Percentiles rank a stretch among this genome's conserved stretches.
Evolutionary conservation across 2,888 invertebrate species (phyloP).

Genomic region (Conistra vaccinii): DNA sequence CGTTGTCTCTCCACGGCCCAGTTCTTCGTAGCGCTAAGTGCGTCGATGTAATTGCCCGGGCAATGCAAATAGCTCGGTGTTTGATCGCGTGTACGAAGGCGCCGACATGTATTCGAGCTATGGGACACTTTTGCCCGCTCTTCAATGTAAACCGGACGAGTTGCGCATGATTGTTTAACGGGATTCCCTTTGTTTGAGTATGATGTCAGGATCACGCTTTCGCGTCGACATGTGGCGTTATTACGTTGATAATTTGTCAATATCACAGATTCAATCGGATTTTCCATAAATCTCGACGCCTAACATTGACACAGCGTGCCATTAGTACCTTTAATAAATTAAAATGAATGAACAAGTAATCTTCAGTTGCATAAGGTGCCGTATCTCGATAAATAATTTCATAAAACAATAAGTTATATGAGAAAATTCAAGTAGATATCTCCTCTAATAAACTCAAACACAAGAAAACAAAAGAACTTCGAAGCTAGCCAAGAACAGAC

Average conservation of each 20-base stretch:
- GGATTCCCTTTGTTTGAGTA: constrained; percentile 71
- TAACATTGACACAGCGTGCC: neutral
- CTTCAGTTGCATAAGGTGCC: neutral
- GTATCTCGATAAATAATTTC: neutral
- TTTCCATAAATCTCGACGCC: constrained; percentile 11
- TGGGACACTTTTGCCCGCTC: constrained; percentile 72
- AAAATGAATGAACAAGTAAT: neutral
- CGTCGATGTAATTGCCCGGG: constrained; percentile 87
- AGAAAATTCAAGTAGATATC: neutral
- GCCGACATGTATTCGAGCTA: constrained; percentile 68
- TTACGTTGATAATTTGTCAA: constrained; percentile 48
- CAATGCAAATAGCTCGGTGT: constrained; percentile 86
- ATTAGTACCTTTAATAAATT: neutral
- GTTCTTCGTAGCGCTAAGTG: constrained; percentile 88
- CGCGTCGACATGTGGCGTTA: constrained; percentile 51
- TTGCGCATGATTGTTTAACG: constrained; percentile 78
- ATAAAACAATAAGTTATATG: neutral
- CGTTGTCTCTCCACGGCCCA: constrained; percentile 88
- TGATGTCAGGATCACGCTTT: constrained; percentile 68
- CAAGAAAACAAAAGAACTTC: neutral
- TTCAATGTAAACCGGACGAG: constrained; percentile 71
- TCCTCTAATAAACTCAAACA: neutral
- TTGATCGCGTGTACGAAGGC: constrained; percentile 75
- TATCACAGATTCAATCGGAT: constrained; percentile 23
- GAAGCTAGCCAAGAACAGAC: neutral